Evolutionary conservation across 2,797 vertebrate genomes (phyloP).

Genomic region (Danio albolineatus): DNA sequence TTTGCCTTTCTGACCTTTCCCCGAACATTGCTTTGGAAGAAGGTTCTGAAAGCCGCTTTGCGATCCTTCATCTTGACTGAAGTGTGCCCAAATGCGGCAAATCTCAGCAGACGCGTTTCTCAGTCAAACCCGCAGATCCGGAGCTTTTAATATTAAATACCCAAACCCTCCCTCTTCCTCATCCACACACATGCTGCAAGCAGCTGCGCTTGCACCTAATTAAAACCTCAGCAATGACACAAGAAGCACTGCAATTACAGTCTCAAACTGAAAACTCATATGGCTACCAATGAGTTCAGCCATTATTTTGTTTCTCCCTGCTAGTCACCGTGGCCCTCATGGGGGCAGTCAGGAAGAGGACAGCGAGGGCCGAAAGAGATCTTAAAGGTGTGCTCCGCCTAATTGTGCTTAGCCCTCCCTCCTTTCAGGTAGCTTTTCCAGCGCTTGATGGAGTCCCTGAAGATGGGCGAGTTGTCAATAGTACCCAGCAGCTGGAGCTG

Average conservation of each 20-base stretch:
- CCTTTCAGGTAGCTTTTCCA: slow-evolving; percentile 98
- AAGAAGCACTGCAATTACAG: slow-evolving; percentile 68
- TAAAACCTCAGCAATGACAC: slow-evolving; percentile 70
- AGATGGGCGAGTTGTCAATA: slow-evolving; percentile 88
- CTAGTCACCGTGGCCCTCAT: slow-evolving; percentile 62
- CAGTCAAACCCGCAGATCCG: slow-evolving; percentile 43
- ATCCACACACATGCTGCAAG: slow-evolving; percentile 55
- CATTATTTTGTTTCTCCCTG: slow-evolving; percentile 56
- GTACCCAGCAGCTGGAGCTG: slow-evolving; percentile 95
- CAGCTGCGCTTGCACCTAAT: slow-evolving; percentile 76
- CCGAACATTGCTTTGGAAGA: slow-evolving; percentile 45
- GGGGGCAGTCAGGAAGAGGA: slow-evolving; percentile 17
- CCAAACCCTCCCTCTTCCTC: slow-evolving; percentile 23
- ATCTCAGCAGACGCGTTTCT: slow-evolving; percentile 46
- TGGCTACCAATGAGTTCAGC: slow-evolving; percentile 61
- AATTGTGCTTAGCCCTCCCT: slow-evolving; percentile 97
- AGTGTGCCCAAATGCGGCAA: slow-evolving; percentile 52
- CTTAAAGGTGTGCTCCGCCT: slow-evolving; percentile 59
- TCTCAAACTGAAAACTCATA: slow-evolving; percentile 67
- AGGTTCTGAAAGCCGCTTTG: slow-evolving; percentile 38
- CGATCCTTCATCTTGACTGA: slow-evolving; percentile 18
- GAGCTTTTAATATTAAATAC: slow-evolving; percentile 32
- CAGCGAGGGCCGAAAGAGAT: slow-evolving; percentile 3
- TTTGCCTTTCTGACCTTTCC: slow-evolving; percentile 1
- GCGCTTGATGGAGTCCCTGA: slow-evolving; percentile 91